phyloP scores from a whole-genome alignment of 2,113 vertebrate genomes.

The Hemibagrus wyckioides region DNA sequence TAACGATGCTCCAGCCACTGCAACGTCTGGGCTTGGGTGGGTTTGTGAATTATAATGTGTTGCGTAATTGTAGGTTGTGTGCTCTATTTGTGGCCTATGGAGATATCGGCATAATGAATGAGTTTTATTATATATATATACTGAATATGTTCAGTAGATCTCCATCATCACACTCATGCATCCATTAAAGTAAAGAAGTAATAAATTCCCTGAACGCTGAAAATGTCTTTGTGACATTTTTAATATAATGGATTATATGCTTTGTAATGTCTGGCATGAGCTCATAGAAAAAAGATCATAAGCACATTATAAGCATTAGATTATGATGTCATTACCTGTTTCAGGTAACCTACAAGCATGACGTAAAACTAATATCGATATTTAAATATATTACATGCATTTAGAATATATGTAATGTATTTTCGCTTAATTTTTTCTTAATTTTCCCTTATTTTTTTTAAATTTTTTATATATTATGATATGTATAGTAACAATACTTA shows the following conservation, averaged over 20 bases:
- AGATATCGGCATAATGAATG: not conserved
- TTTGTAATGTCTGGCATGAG: not conserved
- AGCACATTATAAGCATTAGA: not conserved
- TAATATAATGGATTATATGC: not conserved
- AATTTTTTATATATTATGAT: no score
- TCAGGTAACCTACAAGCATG: not conserved
- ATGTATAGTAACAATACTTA: no score
- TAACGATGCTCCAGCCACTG: not conserved
- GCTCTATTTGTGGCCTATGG: not conserved
- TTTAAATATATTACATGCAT: no score
- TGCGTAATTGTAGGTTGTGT: not conserved
- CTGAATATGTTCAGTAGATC: not conserved
- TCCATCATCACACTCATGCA: not conserved
- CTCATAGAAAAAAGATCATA: not conserved
- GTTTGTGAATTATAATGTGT: not conserved
- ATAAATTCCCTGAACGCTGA: not conserved
- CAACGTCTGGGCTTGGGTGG: not conserved
- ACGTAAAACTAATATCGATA: no score
- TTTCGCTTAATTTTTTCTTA: no score
- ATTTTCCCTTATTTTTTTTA: no score
- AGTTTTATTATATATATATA: not conserved
- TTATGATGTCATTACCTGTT: not conserved
- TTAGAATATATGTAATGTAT: no score
- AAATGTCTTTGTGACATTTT: not conserved
- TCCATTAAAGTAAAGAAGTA: not conserved